phyloP scores from a whole-genome alignment of 2,113 vertebrate genomes.

The Macaca fascicularis region T2T-MFA8v1.1 NC_088377.1:131062501-131063000 shows the following conservation, averaged over 20 bases:
- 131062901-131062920: conserved; percentile 70
- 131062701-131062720: background rate
- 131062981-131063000: conserved; percentile 72
- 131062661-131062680: conserved; percentile 56
- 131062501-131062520: conserved; percentile 66
- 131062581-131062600: conserved; percentile 61
- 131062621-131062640: conserved; percentile 63
- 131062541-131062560: background rate
- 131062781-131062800: conserved; percentile 59
- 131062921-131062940: conserved; percentile 69
- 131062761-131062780: conserved; percentile 62
- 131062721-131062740: conserved; percentile 33
- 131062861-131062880: conserved; percentile 76
- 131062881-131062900: conserved; percentile 81
- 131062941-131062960: conserved; percentile 66
- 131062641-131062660: conserved; percentile 23
- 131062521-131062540: conserved; percentile 54
- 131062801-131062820: conserved; percentile 65
- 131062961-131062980: conserved; percentile 67
- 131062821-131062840: conserved; percentile 11
- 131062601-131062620: conserved; percentile 66
- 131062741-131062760: conserved; percentile 58
- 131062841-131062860: conserved; percentile 8
- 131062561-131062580: background rate
- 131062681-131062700: conserved; percentile 65